These are phyloP conservation scores for Pheucticus melanocephalus DNA, from an alignment of 2,113 vertebrate species.

Conservation along the genomic window DNA sequence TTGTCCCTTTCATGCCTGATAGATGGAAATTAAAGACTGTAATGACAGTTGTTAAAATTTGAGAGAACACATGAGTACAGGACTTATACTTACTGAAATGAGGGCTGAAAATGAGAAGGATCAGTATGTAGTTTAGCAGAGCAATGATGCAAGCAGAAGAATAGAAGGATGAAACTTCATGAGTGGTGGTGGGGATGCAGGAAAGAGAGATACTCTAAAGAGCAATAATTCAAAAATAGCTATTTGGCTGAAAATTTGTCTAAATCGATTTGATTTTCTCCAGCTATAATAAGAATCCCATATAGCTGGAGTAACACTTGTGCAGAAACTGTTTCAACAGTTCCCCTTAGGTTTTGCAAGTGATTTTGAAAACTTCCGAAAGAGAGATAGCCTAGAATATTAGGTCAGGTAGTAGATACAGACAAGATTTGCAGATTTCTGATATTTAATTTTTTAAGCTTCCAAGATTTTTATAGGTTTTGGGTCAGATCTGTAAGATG, in stretches of 20 bases:
- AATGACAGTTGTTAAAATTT: not conserved
- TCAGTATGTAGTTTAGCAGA: not conserved
- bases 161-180: not conserved
- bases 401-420: not conserved
- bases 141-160: not conserved
- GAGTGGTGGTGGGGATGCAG: not conserved
- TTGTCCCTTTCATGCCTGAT: not conserved
- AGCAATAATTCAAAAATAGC: not conserved
- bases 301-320: not conserved
- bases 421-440: not conserved
- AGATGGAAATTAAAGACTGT: not conserved
- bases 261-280: not conserved
- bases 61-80: not conserved
- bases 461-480: not conserved
- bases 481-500: not conserved
- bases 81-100: not conserved
- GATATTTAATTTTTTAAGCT: not conserved
- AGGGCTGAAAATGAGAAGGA: not conserved
- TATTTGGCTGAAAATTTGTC: not conserved
- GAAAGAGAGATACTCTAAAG: not conserved
- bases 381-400: not conserved
- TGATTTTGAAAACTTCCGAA: not conserved
- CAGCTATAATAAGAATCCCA: not conserved
- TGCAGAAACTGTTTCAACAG: not conserved
- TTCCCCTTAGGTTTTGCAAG: not conserved